Conservation (phyloP, 2,888 invertebrate species). For the Phania funesta region DNA sequence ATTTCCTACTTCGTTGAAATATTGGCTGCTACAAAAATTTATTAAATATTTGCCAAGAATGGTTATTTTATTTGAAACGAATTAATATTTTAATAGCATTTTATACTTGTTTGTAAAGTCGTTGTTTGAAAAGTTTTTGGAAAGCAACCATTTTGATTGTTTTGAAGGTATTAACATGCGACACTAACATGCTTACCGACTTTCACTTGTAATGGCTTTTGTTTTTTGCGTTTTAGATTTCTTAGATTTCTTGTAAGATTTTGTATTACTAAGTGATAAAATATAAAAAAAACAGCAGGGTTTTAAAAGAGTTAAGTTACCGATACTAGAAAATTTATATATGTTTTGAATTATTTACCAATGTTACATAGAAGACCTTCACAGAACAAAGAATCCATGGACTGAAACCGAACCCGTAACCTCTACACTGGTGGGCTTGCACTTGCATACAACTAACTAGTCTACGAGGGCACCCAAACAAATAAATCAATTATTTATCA, state of each 20-base stretch:
- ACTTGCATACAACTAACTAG: too few relatives aligned
- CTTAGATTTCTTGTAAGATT: neutral
- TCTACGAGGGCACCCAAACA: too few relatives aligned
- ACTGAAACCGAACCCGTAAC: too few relatives aligned
- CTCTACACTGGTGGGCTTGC: too few relatives aligned
- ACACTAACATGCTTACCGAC: constrained; percentile 54
- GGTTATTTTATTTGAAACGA: constrained; percentile 36
- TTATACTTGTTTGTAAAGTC: constrained; percentile 17
- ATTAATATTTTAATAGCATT: neutral
- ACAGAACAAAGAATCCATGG: too few relatives aligned
- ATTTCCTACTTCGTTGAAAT: neutral
- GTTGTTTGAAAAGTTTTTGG: neutral
- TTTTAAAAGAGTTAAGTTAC: neutral
- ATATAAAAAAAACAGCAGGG: neutral
- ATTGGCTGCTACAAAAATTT: too few relatives aligned
- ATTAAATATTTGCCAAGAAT: constrained; percentile 57
- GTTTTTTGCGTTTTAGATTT: neutral
- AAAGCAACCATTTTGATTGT: neutral
- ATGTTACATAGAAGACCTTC: too few relatives aligned
- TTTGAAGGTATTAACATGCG: constrained; percentile 51
- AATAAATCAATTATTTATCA: too few relatives aligned
- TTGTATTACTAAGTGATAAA: neutral
- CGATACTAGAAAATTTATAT: too few relatives aligned
- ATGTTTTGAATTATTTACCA: too few relatives aligned
- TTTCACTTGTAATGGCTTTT: constrained; percentile 41